These are phyloP conservation scores for Eurytoma californica DNA, from an alignment of 2,888 invertebrate species.

Conservation along the genomic window DNA sequence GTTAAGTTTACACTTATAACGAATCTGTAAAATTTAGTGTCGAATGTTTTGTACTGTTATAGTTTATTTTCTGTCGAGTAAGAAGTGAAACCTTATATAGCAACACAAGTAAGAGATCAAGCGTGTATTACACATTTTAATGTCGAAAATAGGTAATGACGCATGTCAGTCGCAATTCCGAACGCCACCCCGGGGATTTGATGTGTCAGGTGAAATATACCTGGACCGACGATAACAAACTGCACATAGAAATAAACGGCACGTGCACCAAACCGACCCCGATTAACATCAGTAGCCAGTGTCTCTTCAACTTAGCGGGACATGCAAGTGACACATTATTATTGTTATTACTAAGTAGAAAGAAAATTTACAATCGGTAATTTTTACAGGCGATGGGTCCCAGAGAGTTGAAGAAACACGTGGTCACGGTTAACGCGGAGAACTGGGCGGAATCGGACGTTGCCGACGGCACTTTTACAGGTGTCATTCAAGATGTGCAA, in stretches of 20 bases:
- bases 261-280: conserved; percentile 76
- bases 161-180: conserved; percentile 76
- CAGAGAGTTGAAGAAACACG: conserved; percentile 70
- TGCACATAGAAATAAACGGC: conserved; percentile 77
- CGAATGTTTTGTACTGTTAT: no score
- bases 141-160: conserved; percentile 70
- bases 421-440: conserved; percentile 75
- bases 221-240: conserved; percentile 76
- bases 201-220: conserved; percentile 76
- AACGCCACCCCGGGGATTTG: conserved; percentile 78
- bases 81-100: no score
- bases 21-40: no score
- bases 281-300: conserved; percentile 78
- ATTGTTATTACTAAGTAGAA: neutral
- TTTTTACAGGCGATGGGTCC: conserved; percentile 68
- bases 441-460: conserved; percentile 73
- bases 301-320: conserved; percentile 80
- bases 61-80: no score
- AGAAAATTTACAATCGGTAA: neutral
- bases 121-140: neutral
- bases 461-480: conserved; percentile 70
- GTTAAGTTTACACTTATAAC: no score
- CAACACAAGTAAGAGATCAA: neutral
- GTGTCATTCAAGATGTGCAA: conserved; percentile 62
- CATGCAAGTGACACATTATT: conserved; percentile 73